Base-by-base conservation (phyloP, 2,888 invertebrate species). In the Volucella bombylans region DNA sequence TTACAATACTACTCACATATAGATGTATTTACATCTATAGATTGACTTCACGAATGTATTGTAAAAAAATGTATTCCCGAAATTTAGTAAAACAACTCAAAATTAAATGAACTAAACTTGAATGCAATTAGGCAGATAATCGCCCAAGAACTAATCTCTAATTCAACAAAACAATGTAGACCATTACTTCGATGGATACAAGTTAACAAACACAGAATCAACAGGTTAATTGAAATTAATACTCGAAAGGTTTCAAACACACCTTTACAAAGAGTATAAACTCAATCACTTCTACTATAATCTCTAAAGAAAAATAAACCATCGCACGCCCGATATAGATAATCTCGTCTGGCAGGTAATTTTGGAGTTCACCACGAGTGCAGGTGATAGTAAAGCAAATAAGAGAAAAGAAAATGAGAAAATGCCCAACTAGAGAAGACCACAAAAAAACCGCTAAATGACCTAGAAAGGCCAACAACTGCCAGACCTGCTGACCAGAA, bases 401-500 rank as follows among this genome's bases (percentile, higher is more conserved):
- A 65, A 43, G 43, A 45, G 49, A 68, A 64, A 57, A 81, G 57
- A 69, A 74, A 81, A 74, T 74, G 55, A 31, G 41, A 52, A 81
- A 81, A 74, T 52, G 50, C 57, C 50, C 52, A 57, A 64, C 62
- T 69, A 14, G 38, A 64, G 39, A 49, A 64, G 49, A 15, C 54
- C 61, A 73, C 41, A 68, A 52, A 47, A 67, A 67, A 71, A 43
- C 78, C 78, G 78, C 78, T 79, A 79, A 50, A 12, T 79, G 78
- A 79, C 78, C 78, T 71, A 79, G 65, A 79, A 79, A 79, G 71
- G 72, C 78, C 71, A 65, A 64, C 64, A 78, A 65, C 78, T 50
- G 23, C 38, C 49, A 14, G 14, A 31, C 23, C 12, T 50, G 47
- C 4, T 9, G 1, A 12, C 18, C 12, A 54, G 47, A 31, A 6